Evolutionary conservation across 2,888 invertebrate genomes (phyloP).

Genomic region (Agriopis marginaria): DNA sequence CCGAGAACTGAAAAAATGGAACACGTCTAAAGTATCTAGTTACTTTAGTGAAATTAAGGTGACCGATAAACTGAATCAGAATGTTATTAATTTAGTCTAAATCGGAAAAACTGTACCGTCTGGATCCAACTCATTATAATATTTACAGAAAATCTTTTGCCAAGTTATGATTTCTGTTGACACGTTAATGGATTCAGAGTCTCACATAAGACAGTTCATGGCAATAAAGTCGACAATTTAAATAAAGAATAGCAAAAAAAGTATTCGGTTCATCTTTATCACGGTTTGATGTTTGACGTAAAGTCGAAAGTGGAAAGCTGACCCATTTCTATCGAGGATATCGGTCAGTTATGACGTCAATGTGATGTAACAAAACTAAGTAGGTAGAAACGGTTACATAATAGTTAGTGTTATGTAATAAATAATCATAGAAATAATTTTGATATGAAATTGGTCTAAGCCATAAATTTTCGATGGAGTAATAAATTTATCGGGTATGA

Average conservation of each 20-base stretch:
- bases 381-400: slow-evolving; percentile 51
- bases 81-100: slow-evolving; percentile 21
- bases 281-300: slow-evolving; percentile 67
- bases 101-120: slow-evolving; percentile 10
- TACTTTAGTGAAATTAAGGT: slow-evolving; percentile 66
- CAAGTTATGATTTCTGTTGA: slow-evolving; percentile 32
- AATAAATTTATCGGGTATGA: slow-evolving; percentile 41
- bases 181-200: slow-evolving; percentile 25
- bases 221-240: slow-evolving; percentile 46
- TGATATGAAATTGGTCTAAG: slow-evolving; percentile 43
- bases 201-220: slow-evolving; percentile 19
- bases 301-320: slow-evolving; percentile 71
- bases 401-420: slow-evolving; percentile 66
- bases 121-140: slow-evolving; percentile 4
- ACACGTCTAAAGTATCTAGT: slow-evolving; percentile 56
- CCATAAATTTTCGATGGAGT: slow-evolving; percentile 39
- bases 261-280: slow-evolving; percentile 49
- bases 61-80: slow-evolving; percentile 59
- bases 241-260: slow-evolving; percentile 45
- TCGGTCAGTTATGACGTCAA: slow-evolving; percentile 74
- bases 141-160: slow-evolving; percentile 20
- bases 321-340: slow-evolving; percentile 75
- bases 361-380: slow-evolving; percentile 56
- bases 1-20: slow-evolving; percentile 56
- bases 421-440: slow-evolving; percentile 56